Base-by-base conservation (phyloP, 2,888 invertebrate species). In the Chloroclystis v-ata region DNA sequence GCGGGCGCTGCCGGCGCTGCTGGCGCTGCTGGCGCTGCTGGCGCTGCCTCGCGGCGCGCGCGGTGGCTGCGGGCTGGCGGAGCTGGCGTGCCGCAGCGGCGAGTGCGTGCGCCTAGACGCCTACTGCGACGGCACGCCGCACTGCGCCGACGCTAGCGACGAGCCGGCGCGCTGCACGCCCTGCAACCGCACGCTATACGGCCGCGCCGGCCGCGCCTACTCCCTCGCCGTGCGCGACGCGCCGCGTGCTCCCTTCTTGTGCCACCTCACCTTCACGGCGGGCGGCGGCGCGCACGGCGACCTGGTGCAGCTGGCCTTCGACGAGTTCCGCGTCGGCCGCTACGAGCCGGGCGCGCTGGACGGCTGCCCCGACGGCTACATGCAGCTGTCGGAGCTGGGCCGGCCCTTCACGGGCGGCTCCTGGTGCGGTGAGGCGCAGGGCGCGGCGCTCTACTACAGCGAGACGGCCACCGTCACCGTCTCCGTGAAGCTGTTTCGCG, bases 171-270 rank as follows among this genome's bases (percentile, higher is more conserved):
- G 59, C 50, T 70, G 70, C 59, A 47, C 65, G 48, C 65, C 66
- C 12, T 97, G 97, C 89, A 97, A 97, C 87, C 91, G 96, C 69
- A 97, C 97, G 41, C 96, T 96, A 83, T 96, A 96, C 81, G 97
- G 96, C 8, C 94, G 93, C 70, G 92, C 93, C 60, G 95, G 95
- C 61, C 91, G 92, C 69, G 95, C 94, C 41, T 95, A 95, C 89
- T 91, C 93, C 66, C 87, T 97, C 75, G 91, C 91, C 62, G 91
- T 96, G 70, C 91, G 92, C 62, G 91, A 92, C 63, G 92, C 94
- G 41, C 92, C 92, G 66, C 91, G 94, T 62, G 90, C 95, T 67
- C 96, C 96, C 26, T 96, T 95, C 82, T 90, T 95, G 54, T 97
- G 97, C 81, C 95, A 95, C 82, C 90, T 97, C 68, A 97, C 96